Base-by-base conservation (phyloP, 2,888 invertebrate species). In the Drosophila yooni region DNA sequence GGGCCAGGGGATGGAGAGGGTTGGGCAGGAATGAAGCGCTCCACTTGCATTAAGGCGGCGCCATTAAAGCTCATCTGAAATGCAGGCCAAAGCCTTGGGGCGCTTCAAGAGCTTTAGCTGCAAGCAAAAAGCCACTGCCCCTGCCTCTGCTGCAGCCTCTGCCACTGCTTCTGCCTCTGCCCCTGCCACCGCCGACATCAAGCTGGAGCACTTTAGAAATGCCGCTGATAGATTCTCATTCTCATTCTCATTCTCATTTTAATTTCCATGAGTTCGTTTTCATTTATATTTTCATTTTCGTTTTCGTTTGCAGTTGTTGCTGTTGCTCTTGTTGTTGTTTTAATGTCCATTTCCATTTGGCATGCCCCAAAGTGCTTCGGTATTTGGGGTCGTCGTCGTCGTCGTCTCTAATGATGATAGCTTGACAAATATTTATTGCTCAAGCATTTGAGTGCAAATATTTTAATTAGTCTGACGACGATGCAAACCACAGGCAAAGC, bases 401-500 rank as follows among this genome's bases (percentile, higher is more conserved):
- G 36, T 36, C 29, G 54, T 58, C 63, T 80, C 79, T 85, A 89
- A 85, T 85, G 85, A 89, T 88, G 85, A 85, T 85, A 70, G 85
- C 85, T 89, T 86, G 85, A 86, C 90, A 86, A 86, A 86, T 86
- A 87, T 87, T 87, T 87, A 87, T 87, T 90, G 89, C 90, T 81
- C 76, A 83, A 90, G 83, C 89, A 81, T 87, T 90, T 90, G 90
- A 87, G 90, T 90, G 90, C 90, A 87, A 90, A 87, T 90, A 87
- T 87, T 87, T 87, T 90, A 87, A 87, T 87, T 87, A 90, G 89
- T 79, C 83, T 79, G 85, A 79, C 85, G 88, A 89, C 90, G 79
- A 76, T 46, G 25, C 46, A 46, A 50, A 38, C 36, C 15, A 54
- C 62, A 62, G 64, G 38, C 65, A 71, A 18, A 46, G 46, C 46